Conservation (phyloP, 2,888 invertebrate species). For the Catonia carolina region DNA sequence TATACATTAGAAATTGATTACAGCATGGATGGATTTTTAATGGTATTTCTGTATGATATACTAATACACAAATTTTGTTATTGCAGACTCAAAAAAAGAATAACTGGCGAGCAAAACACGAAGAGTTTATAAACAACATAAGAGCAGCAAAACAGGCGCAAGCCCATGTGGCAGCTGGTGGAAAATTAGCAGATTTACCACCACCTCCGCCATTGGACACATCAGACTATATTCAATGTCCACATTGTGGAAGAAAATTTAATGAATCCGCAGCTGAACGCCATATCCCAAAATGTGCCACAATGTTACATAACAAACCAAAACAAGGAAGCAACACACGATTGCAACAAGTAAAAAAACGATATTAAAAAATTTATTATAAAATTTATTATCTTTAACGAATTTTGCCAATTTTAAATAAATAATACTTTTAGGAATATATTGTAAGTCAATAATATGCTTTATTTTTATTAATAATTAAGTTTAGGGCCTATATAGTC, state of each 20-base stretch:
- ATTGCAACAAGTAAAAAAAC: not conserved
- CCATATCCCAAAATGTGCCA: slow-evolving; percentile 89
- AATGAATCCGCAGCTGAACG: slow-evolving; percentile 77
- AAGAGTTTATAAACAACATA: slow-evolving; percentile 86
- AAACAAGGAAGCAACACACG: slow-evolving; percentile 37
- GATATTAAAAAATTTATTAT: too few species aligned
- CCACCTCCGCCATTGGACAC: slow-evolving; percentile 86
- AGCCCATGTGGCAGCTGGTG: slow-evolving; percentile 72
- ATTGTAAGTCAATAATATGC: too few species aligned
- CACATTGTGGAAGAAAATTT: slow-evolving; percentile 80
- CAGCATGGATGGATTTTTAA: too few species aligned
- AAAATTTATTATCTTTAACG: too few species aligned
- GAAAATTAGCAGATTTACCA: slow-evolving; percentile 78
- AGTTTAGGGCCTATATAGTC: too few species aligned
- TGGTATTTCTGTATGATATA: too few species aligned
- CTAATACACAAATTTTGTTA: not conserved
- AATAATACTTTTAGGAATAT: too few species aligned
- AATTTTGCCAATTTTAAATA: too few species aligned
- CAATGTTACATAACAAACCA: slow-evolving; percentile 72
- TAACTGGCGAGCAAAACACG: slow-evolving; percentile 89
- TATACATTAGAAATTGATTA: too few species aligned
- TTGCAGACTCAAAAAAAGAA: slow-evolving; percentile 43
- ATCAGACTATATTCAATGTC: slow-evolving; percentile 74
- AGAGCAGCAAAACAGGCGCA: slow-evolving; percentile 83
- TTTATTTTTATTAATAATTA: too few species aligned